Evolutionary conservation across 2,113 vertebrate genomes (phyloP), one percentile per base, ranked within the genome.

Genomic region (Tyrannus savana): DNA sequence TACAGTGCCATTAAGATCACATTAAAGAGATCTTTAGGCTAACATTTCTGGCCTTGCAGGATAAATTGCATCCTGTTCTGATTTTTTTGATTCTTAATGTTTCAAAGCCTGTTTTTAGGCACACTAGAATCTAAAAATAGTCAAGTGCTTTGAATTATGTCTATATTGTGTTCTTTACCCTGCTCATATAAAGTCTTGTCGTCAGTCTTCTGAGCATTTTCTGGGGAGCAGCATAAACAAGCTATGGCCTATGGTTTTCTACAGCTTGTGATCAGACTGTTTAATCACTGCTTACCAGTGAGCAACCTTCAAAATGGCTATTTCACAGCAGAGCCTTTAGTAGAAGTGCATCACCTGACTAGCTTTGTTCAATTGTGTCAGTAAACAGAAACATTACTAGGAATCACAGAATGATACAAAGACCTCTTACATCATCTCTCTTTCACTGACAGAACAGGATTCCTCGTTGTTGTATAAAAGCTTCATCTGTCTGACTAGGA

Each of bases 41-140:
- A 80, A 58, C 25, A 37, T 81, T 94, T 93, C 90, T 81, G 30
- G 44, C 73, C 41, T 94, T 84, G 46, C 31, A 80, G 47, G n/a
- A 88, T 56, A 80, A 95, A 92, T 92, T 80, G 42, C 56, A 90
- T 93, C 92, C 87, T 95, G 79, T 86, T 84, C 92, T 67, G n/a
- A 42, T 46, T 88, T 81, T 92, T 78, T 47, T 7, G 24, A 78
- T 88, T 81, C 31, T 81, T 84, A 37, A 67, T 55, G 35, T 85
- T 56, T 71, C 81, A 84, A 79, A 93, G 55, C 17, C 60, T 93
- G 30, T 74, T 88, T 91, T 95, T 46, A 90, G 67, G 42, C 31
- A 31, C 23, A 33, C 23, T 63, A 46, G 47, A 80, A 91, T 49
- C 74, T 95, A 88, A 88, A 94, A 92, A 88, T 77, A 93, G n/a